Evolutionary conservation across 1,140 invertebrate genomes (phyloP).

Genomic region (Hycleus cichorii): DNA sequence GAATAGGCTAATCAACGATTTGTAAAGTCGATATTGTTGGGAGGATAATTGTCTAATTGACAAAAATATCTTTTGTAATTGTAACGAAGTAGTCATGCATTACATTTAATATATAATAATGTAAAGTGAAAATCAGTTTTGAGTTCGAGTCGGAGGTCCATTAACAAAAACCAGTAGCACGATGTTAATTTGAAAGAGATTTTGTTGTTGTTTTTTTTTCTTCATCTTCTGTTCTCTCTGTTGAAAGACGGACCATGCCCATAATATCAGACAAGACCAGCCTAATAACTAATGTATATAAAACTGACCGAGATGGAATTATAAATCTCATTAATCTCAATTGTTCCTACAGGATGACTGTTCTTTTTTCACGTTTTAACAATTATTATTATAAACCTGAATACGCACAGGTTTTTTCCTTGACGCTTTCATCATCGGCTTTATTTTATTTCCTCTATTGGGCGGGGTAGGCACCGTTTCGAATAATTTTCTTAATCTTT

Average conservation of each 20-base stretch:
- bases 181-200: slow-evolving; percentile 32
- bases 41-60: slow-evolving; percentile 13
- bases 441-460: no score
- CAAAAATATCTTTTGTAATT: slow-evolving; percentile 13
- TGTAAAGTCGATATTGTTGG: slow-evolving; percentile 5
- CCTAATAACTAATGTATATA: neutral
- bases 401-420: no score
- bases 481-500: no score
- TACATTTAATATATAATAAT: slow-evolving; percentile 22
- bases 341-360: neutral
- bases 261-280: neutral
- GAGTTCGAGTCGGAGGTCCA: slow-evolving; percentile 19
- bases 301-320: slow-evolving; percentile 7
- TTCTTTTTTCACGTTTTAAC: no score
- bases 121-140: slow-evolving; percentile 27
- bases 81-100: slow-evolving; percentile 1
- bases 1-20: slow-evolving; percentile 9
- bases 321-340: slow-evolving; percentile 15
- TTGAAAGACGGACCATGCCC: no score
- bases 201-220: slow-evolving; percentile 20
- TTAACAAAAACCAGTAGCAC: slow-evolving; percentile 34
- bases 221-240: neutral
- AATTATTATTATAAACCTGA: no score
- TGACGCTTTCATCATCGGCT: no score
- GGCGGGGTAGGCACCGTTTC: no score